Conservation (phyloP, 2,113 vertebrate genomes). For the Alaudala cheleensis region DNA sequence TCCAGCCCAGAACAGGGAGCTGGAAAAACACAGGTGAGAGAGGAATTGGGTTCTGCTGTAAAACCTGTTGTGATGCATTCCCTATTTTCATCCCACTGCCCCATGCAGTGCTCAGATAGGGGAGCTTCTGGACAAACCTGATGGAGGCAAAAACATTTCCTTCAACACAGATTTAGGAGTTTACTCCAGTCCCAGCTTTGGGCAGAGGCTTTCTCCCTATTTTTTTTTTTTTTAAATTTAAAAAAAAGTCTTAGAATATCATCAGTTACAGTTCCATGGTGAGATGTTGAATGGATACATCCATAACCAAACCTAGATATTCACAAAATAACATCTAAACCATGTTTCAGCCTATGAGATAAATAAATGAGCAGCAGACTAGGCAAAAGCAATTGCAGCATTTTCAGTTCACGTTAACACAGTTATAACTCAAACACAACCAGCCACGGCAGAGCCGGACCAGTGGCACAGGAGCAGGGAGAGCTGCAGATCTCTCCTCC, state of each 20-base stretch:
- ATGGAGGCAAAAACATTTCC: background rate
- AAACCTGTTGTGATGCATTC: background rate
- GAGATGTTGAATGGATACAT: background rate
- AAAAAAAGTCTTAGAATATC: background rate
- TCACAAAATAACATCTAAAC: background rate
- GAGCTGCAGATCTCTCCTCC: background rate
- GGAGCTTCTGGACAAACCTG: background rate
- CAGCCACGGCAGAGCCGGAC: background rate
- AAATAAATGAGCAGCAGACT: background rate
- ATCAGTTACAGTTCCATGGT: background rate
- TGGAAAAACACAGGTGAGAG: background rate
- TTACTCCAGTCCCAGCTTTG: background rate
- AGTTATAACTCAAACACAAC: background rate
- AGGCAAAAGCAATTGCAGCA: background rate
- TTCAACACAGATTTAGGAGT: background rate
- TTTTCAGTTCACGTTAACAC: background rate
- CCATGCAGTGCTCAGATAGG: rapidly evolving
- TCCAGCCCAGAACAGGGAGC: background rate
- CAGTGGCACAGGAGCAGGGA: background rate
- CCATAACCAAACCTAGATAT: background rate
- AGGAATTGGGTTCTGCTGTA: background rate
- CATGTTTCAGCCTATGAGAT: background rate
- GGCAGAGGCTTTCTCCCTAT: background rate
- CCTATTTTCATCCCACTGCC: background rate
- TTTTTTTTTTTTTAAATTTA: background rate